Conservation (phyloP, 2,113 vertebrate genomes). For the Silurus meridionalis region DNA sequence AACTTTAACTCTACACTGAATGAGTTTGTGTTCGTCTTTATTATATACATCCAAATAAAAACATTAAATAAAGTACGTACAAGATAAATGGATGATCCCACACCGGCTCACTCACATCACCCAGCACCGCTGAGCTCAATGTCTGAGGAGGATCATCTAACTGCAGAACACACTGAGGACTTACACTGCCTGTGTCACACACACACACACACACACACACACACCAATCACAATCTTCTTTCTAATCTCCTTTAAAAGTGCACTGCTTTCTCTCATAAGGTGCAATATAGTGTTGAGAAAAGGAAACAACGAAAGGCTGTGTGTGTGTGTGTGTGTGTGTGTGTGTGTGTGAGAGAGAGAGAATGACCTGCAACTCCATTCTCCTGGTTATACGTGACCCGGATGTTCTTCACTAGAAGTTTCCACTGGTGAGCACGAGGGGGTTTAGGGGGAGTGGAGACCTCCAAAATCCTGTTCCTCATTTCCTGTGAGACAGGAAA, state of each 20-base stretch:
- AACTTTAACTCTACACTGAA: too few species aligned
- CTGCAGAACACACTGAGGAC: constrained; percentile 75
- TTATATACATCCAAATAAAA: neutral
- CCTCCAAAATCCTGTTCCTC: constrained; percentile 61
- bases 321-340: neutral
- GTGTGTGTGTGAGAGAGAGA: neutral
- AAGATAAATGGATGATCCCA: constrained; percentile 94
- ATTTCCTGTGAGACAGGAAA: constrained; percentile 67
- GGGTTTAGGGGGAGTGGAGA: constrained; percentile 87
- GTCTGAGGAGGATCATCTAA: constrained; percentile 88
- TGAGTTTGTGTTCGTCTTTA: neutral
- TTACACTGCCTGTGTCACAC: constrained; percentile 70
- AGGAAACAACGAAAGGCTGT: neutral
- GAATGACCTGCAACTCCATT: constrained; percentile 78
- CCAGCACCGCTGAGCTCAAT: constrained; percentile 75
- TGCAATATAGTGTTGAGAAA: neutral
- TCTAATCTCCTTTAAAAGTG: neutral
- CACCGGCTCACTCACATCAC: constrained; percentile 68
- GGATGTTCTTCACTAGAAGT: constrained; percentile 85
- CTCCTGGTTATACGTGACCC: constrained; percentile 64
- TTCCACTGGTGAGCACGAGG: constrained; percentile 90
- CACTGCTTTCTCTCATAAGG: neutral
- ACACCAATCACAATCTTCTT: neutral
- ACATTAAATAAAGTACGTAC: constrained; percentile 71
- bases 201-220: constrained; percentile 41